A percentile compares a stretch with the other conserved stretches of the same genome.
Conservation (phyloP, 2,888 invertebrate genomes). For the Aleiodes alternator region DNA sequence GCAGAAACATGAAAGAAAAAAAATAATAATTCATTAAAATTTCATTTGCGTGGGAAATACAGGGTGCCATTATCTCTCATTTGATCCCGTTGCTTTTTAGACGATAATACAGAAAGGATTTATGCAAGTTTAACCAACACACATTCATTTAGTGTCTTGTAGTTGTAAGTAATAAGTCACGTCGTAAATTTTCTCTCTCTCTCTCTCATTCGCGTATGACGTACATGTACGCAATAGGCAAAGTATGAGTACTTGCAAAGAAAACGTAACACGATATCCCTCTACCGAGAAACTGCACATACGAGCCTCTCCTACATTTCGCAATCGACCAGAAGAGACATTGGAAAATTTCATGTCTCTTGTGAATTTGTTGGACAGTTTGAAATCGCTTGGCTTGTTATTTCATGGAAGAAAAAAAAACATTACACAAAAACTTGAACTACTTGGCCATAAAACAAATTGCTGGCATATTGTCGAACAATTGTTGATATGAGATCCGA, state of each 20-base stretch:
- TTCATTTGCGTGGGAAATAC: constrained; percentile 30
- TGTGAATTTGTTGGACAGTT: constrained; percentile 1
- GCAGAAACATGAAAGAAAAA: too few relatives aligned
- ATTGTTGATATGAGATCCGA: too few relatives aligned
- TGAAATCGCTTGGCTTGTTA: constrained; percentile 6
- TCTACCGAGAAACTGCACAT: not conserved
- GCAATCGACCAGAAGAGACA: constrained; percentile 24
- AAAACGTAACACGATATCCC: constrained; percentile 35
- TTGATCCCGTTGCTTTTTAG: constrained; percentile 30
- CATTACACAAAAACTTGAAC: constrained; percentile 1
- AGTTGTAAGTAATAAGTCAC: constrained; percentile 34
- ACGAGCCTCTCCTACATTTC: constrained; percentile 25
- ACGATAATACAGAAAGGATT: constrained; percentile 24
- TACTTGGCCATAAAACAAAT: too few relatives aligned
- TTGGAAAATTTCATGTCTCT: constrained; percentile 6
- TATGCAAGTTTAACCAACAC: constrained; percentile 30
- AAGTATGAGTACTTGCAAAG: constrained; percentile 9
- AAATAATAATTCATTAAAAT: too few relatives aligned
- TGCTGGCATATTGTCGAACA: too few relatives aligned
- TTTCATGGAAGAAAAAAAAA: not conserved
- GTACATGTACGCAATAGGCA: constrained; percentile 22
- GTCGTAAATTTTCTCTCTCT: not conserved
- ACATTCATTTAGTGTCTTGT: constrained; percentile 5
- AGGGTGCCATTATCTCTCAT: constrained; percentile 26
- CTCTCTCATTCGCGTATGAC: constrained; percentile 27